Conservation (phyloP, 2,797 vertebrate species). For the Hyperoplus lanceolatus region DNA sequence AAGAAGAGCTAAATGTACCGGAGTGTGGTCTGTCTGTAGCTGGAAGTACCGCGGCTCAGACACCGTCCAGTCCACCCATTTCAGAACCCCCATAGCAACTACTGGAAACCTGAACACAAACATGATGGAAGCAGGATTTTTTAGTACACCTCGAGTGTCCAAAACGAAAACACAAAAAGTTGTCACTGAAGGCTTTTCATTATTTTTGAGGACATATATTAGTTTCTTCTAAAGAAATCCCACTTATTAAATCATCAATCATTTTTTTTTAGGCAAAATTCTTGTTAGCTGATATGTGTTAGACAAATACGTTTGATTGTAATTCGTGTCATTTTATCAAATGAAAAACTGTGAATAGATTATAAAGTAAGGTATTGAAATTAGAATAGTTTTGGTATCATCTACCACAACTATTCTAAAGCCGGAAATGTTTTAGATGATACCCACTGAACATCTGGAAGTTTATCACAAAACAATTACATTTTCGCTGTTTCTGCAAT, state of each 20-base stretch:
- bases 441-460: not conserved
- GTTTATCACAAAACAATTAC: not conserved
- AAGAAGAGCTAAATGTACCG: conserved; percentile 94
- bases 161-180: too few relatives aligned
- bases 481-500: not conserved
- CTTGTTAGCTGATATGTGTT: not conserved
- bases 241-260: not conserved
- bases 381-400: not conserved
- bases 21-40: conserved; percentile 98
- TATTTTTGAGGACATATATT: too few relatives aligned
- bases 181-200: too few relatives aligned
- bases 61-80: conserved; percentile 99
- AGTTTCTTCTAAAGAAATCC: too few relatives aligned
- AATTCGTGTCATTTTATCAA: not conserved
- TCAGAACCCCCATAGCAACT: conserved; percentile 97
- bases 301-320: not conserved
- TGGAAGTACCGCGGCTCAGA: conserved; percentile 98
- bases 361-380: not conserved
- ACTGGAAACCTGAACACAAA: conserved; percentile 91
- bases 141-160: not conserved
- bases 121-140: not conserved
- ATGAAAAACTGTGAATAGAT: not conserved
- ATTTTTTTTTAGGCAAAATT: not conserved
- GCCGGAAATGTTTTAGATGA: not conserved
- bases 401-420: not conserved